phyloP scores from a whole-genome alignment of 1,140 invertebrate species.

The Danaus melanippus region DNA sequence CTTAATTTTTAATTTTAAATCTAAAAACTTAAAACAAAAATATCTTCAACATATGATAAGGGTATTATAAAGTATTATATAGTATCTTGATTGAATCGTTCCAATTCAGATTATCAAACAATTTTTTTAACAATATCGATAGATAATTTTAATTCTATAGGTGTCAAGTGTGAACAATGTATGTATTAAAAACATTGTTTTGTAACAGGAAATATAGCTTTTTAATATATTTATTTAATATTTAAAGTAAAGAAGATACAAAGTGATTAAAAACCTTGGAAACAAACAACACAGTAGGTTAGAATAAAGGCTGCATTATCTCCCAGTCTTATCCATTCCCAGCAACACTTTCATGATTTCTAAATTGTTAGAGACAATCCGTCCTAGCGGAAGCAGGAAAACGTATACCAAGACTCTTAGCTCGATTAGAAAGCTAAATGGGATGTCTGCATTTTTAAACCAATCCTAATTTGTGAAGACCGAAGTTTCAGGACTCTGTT shows the following conservation, averaged over 20 bases:
- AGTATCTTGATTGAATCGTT: too few relatives aligned
- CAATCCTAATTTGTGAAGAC: slow-evolving; percentile 77
- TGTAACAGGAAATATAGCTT: neutral
- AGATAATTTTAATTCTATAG: too few relatives aligned
- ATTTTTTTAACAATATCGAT: too few relatives aligned
- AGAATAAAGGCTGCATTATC: slow-evolving; percentile 32
- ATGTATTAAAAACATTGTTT: neutral
- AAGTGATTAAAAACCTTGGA: slow-evolving; percentile 18
- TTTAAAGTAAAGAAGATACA: slow-evolving; percentile 13
- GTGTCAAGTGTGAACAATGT: too few relatives aligned
- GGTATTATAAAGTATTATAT: too few relatives aligned
- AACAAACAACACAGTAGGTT: slow-evolving; percentile 14
- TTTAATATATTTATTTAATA: neutral
- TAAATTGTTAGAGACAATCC: slow-evolving; percentile 80
- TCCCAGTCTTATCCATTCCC: slow-evolving; percentile 49
- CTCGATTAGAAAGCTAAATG: slow-evolving; percentile 78
- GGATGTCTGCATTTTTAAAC: slow-evolving; percentile 77
- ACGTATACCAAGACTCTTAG: slow-evolving; percentile 80
- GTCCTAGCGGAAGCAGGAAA: slow-evolving; percentile 81
- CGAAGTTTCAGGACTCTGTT: too few relatives aligned
- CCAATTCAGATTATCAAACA: too few relatives aligned
- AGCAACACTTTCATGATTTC: slow-evolving; percentile 79
- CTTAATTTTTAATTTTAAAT: too few relatives aligned
- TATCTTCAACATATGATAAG: too few relatives aligned
- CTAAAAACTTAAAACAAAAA: too few relatives aligned